Evolutionary conservation across 2,113 vertebrate species (phyloP).

Genomic region (Pristiophorus japonicus): DNA sequence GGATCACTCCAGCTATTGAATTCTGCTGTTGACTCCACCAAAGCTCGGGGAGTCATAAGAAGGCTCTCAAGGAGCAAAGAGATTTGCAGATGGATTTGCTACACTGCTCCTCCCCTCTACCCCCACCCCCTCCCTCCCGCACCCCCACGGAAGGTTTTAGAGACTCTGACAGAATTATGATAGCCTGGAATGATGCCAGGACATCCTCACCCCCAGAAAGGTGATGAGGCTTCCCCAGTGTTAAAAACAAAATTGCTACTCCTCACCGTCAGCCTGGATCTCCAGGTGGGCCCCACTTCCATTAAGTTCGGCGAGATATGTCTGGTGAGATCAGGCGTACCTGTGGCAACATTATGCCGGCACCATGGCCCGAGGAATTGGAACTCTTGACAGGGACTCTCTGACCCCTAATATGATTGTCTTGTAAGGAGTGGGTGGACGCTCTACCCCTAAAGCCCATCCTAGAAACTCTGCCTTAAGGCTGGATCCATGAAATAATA

Average conservation of each 20-base stretch:
- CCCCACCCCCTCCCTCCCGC: too few relatives aligned
- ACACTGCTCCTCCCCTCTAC: neutral
- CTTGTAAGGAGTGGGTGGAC: neutral
- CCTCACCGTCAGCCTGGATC: neutral
- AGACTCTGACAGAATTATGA: neutral
- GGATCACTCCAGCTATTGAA: too few relatives aligned
- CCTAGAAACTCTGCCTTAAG: neutral
- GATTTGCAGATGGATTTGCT: neutral
- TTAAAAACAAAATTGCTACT: neutral
- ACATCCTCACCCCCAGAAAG: neutral
- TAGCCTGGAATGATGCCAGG: neutral
- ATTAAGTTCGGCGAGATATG: neutral
- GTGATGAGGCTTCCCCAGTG: neutral
- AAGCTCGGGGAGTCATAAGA: too few relatives aligned
- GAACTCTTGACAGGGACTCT: too few relatives aligned
- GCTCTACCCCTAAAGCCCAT: neutral
- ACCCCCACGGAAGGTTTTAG: neutral
- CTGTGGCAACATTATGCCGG: neutral
- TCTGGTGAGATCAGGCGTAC: neutral
- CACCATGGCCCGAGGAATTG: neutral
- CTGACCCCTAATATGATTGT: neutral
- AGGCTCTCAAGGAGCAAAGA: neutral
- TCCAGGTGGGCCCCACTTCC: neutral
- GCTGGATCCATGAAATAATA: neutral
- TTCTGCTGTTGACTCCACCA: too few relatives aligned